Conservation (phyloP, 2,888 invertebrate genomes). For the Loripinus fragilis region DNA sequence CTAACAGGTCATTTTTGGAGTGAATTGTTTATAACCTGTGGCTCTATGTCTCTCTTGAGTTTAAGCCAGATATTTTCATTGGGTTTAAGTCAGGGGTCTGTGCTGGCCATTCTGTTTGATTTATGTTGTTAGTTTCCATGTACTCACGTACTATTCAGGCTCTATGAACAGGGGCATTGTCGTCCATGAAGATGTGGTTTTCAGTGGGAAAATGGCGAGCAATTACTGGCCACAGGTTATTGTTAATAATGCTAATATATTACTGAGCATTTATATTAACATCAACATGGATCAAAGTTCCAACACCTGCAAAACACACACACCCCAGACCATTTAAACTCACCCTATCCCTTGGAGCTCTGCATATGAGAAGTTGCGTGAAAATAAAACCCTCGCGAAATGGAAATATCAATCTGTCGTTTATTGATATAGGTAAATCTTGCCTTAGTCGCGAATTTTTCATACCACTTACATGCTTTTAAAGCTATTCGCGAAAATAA, state of each 20-base stretch:
- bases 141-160: not conserved
- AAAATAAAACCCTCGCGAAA: slow-evolving; percentile 23
- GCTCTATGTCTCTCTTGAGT: slow-evolving; percentile 15
- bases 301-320: slow-evolving; percentile 22
- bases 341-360: not conserved
- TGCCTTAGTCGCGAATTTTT: slow-evolving; percentile 26
- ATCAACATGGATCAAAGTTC: slow-evolving; percentile 30
- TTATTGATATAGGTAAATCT: slow-evolving; percentile 22
- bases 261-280: slow-evolving; percentile 15
- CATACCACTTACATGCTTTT: not conserved
- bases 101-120: slow-evolving; percentile 13
- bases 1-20: not conserved
- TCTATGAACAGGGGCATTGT: slow-evolving; percentile 24
- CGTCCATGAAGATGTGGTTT: slow-evolving; percentile 8
- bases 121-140: slow-evolving; percentile 14
- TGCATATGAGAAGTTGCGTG: slow-evolving; percentile 17
- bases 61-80: slow-evolving; percentile 15
- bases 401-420: slow-evolving; percentile 5
- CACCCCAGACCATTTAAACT: slow-evolving; percentile 15
- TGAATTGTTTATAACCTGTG: not conserved
- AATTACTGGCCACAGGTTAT: slow-evolving; percentile 26
- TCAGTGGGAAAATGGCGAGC: slow-evolving; percentile 20
- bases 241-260: slow-evolving; percentile 15
- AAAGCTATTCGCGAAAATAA: too few relatives aligned
- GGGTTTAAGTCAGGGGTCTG: slow-evolving; percentile 21